Percentiles rank a stretch among this genome's conserved stretches.
These are phyloP conservation scores for Etheostoma cragini DNA, from an alignment of 2,113 vertebrate species.

Conservation along the genomic window DNA sequence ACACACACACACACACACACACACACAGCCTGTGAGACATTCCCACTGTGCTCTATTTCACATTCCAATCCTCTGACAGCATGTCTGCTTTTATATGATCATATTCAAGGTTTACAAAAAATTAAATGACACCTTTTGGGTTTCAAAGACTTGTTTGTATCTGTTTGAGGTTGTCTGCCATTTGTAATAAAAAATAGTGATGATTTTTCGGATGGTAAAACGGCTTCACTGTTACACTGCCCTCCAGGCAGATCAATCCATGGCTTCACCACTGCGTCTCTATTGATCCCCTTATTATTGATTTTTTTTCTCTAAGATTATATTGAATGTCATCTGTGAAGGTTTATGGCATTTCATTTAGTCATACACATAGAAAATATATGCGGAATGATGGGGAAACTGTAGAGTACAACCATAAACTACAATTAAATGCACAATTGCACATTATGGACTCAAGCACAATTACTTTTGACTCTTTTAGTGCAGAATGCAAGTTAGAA, in stretches of 20 bases:
- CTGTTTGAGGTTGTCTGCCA: conserved; percentile 32
- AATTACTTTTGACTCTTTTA: conserved; percentile 63
- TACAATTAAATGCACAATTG: conserved; percentile 62
- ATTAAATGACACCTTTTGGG: conserved; percentile 61
- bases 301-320: conserved; percentile 1
- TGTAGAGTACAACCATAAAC: conserved; percentile 38
- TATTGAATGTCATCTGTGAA: conserved; percentile 43
- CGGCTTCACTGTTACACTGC: conserved; percentile 4
- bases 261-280: neutral
- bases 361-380: conserved; percentile 27
- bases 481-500: conserved; percentile 24
- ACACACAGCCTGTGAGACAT: conserved; percentile 69
- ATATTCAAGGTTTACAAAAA: conserved; percentile 71
- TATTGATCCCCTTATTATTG: conserved; percentile 26
- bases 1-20: conserved; percentile 48
- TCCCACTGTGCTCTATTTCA: conserved; percentile 78
- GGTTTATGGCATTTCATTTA: conserved; percentile 33
- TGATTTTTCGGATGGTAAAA: conserved; percentile 33
- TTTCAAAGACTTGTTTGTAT: conserved; percentile 65
- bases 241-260: conserved; percentile 21
- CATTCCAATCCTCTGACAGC: conserved; percentile 83
- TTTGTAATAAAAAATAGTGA: conserved; percentile 9
- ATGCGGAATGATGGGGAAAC: conserved; percentile 30
- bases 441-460: conserved; percentile 47
- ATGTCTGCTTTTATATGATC: conserved; percentile 84